Base-by-base conservation (phyloP, 2,888 invertebrate genomes). In the Capitulum mitella region DNA sequence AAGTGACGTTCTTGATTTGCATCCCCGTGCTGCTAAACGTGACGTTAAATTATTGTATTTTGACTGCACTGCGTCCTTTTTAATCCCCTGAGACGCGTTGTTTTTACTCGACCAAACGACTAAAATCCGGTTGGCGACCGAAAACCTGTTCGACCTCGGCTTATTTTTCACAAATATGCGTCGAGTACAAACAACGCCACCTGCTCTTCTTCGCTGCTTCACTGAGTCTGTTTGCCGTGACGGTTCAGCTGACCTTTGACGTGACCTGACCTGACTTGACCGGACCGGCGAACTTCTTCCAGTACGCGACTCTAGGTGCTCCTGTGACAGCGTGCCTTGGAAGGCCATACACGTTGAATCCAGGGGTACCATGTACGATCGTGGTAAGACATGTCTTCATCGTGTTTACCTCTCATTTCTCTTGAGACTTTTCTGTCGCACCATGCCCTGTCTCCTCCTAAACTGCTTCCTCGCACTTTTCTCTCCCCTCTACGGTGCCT, bases 311-410 rank as follows among this genome's bases (percentile, higher is more conserved):
- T 46, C 29, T 48, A 43, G 76, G 29, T 76, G 76, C 46, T 46
- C 76, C 29, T 76, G 76, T 76, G 76, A 43, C 76, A 76, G 76
- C 46, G 32, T 76, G 8, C 76, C 76, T 10, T 76, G 76, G 76
- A 76, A 46, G 48, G 76, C 76, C 43, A 76, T 76, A 16, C 76
- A 46, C 6, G 48, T 43, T 8, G 29, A 76, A 26, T 37, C 70
- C 40, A 37, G 70, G 2, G 70, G 70, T 40, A 37, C 40, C 26
- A 40, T 37, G 70, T 70, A 40, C 40, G 70, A 37, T 10, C 70
- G 40, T 26, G 70, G 70, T 70, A 70, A 70, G 70, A 70, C 19
- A 64, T 34, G 34, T 19, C 64, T 64, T 64, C 64, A 34, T 3
- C 34, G 34, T 3, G 2, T 16, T 37, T 61, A 37, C 37, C 70